A percentile compares a stretch with the other conserved stretches of the same genome.
Evolutionary conservation across 2,888 invertebrate genomes (phyloP).

Genomic region (Spilarctia lutea): DNA sequence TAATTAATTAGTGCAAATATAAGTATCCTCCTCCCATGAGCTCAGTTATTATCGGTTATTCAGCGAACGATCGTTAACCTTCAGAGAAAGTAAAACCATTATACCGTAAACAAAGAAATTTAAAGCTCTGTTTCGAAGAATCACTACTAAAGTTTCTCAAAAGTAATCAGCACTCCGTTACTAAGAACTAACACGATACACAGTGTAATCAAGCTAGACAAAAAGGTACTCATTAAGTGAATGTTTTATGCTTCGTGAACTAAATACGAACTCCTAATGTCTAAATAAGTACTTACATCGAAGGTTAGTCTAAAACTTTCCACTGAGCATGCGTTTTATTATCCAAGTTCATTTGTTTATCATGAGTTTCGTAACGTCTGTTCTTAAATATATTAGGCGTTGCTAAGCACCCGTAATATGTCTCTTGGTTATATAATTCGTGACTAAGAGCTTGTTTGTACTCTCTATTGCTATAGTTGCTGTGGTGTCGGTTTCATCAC

Average conservation of each 20-base stretch:
- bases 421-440: neutral
- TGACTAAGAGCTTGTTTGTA: neutral
- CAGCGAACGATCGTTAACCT: neutral
- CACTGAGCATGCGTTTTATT: constrained; percentile 46
- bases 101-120: constrained; percentile 2
- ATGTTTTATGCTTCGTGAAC: constrained; percentile 47
- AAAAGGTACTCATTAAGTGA: constrained; percentile 47
- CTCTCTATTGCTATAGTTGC: neutral
- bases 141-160: constrained; percentile 12
- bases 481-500: too few relatives aligned
- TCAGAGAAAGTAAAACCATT: neutral
- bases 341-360: constrained; percentile 40
- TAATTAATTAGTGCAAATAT: too few relatives aligned
- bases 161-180: constrained; percentile 33
- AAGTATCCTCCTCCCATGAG: too few relatives aligned
- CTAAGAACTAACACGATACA: constrained; percentile 32
- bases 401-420: neutral
- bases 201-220: constrained; percentile 38
- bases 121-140: constrained; percentile 12
- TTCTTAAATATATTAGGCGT: neutral
- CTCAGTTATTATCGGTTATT: neutral
- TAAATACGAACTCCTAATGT: constrained; percentile 37
- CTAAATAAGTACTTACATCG: constrained; percentile 44
- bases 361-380: constrained; percentile 13
- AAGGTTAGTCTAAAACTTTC: constrained; percentile 47